A percentile compares a stretch with the other conserved stretches of the same genome.
Evolutionary conservation across 2,113 vertebrate genomes (phyloP).

Genomic region (Myrmecophaga tridactyla): DNA sequence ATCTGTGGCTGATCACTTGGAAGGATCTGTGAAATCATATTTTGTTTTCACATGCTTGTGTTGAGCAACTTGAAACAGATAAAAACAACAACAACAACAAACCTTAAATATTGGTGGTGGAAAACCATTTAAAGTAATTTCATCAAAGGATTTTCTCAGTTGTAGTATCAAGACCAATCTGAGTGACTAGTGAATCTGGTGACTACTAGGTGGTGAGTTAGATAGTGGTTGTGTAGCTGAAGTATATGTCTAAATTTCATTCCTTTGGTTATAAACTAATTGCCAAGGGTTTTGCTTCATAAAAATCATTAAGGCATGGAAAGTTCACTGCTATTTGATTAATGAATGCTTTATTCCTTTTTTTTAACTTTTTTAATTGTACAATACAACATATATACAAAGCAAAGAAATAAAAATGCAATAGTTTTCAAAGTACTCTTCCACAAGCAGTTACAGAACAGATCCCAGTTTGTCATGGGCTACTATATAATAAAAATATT

Average conservation of each 20-base stretch:
- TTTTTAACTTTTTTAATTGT: too few species aligned
- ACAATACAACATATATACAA: too few species aligned
- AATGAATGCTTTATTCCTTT: conserved; percentile 52
- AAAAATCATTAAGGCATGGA: conserved; percentile 39
- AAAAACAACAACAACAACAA: too few species aligned
- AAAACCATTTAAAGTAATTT: conserved; percentile 38
- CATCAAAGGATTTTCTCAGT: not conserved
- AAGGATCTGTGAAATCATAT: not conserved
- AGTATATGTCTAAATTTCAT: not conserved
- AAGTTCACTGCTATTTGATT: not conserved
- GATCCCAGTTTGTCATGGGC: too few species aligned
- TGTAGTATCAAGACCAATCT: not conserved
- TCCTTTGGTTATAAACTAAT: not conserved
- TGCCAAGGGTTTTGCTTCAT: conserved; percentile 30
- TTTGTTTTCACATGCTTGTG: conserved; percentile 32
- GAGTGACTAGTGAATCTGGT: not conserved
- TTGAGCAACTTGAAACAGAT: conserved; percentile 28
- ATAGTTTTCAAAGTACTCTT: too few species aligned
- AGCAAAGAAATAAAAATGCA: too few species aligned
- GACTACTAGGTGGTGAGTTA: not conserved
- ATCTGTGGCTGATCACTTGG: not conserved
- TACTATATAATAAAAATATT: conserved; percentile 54
- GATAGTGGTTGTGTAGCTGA: not conserved
- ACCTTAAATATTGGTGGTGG: conserved; percentile 8
- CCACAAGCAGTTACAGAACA: too few species aligned